These are phyloP conservation scores for Torymus aiolomorphi DNA, from an alignment of 2,888 invertebrate genomes.

Conservation along the genomic window DNA sequence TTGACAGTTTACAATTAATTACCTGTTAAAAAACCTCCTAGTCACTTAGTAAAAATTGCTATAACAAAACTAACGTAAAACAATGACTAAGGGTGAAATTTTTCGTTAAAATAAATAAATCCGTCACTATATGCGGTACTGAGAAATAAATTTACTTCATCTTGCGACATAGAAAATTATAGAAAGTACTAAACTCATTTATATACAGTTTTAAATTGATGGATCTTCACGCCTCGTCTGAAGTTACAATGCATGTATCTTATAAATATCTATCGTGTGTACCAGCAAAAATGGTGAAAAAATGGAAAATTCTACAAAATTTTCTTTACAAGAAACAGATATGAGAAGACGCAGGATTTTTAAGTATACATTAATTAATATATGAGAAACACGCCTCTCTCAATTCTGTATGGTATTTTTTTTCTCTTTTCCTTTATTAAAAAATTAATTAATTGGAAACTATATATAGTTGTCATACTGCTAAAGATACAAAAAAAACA, in stretches of 20 bases:
- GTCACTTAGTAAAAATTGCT: conserved; percentile 31
- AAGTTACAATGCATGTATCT: conserved; percentile 10
- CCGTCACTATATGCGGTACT: not conserved
- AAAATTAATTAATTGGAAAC: conserved; percentile 35
- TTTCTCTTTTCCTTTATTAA: conserved; percentile 38
- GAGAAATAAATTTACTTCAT: not conserved
- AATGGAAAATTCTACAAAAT: too few relatives aligned
- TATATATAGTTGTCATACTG: conserved; percentile 35
- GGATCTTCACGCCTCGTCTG: not conserved
- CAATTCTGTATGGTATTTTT: conserved; percentile 7
- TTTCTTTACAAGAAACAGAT: conserved; percentile 14
- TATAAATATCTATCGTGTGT: too few relatives aligned
- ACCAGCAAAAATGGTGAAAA: too few relatives aligned
- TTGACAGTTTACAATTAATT: conserved; percentile 31
- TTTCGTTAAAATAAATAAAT: not conserved
- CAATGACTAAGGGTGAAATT: not conserved
- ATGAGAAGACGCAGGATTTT: conserved; percentile 20
- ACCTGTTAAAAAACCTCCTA: conserved; percentile 42
- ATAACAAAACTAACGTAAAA: conserved; percentile 7
- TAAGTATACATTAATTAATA: conserved; percentile 13
- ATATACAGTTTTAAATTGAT: not conserved
- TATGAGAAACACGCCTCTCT: conserved; percentile 28
- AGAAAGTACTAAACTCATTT: conserved; percentile 6
- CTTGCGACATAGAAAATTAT: not conserved
- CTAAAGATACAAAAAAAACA: conserved; percentile 33